These are phyloP conservation scores for Naja naja DNA, from an alignment of 2,113 vertebrate species.

Conservation along the genomic window DNA sequence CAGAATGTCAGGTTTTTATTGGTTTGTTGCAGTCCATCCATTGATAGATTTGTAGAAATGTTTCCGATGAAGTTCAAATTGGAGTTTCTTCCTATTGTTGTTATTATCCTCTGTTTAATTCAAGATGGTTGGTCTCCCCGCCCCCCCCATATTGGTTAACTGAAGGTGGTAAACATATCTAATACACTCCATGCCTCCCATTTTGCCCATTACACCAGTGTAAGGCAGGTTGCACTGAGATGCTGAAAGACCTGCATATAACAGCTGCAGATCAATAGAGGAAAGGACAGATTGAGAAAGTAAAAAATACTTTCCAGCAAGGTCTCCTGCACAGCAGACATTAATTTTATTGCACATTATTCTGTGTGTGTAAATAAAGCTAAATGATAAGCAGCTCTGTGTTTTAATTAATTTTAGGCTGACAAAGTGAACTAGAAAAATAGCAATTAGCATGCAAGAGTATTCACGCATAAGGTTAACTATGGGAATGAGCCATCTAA, in stretches of 20 bases:
- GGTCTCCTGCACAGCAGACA: background rate
- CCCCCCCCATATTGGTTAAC: too few species aligned
- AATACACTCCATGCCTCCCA: background rate
- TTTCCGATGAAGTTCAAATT: background rate
- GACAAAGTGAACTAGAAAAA: conserved; percentile 28
- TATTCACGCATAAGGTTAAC: conserved; percentile 23
- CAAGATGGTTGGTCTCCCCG: too few species aligned
- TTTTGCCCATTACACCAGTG: background rate
- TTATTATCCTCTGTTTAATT: background rate
- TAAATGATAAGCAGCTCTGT: conserved; percentile 14
- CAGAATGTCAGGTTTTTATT: background rate
- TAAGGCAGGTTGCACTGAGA: background rate
- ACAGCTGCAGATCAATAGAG: conserved; percentile 15
- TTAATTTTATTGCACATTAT: conserved; percentile 9
- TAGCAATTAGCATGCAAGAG: background rate
- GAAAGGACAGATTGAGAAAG: background rate
- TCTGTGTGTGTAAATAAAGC: conserved; percentile 22
- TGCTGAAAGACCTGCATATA: conserved; percentile 1
- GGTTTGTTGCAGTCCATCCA: background rate
- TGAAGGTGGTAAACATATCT: background rate
- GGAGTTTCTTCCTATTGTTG: background rate
- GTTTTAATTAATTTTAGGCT: conserved; percentile 24
- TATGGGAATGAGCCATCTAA: background rate
- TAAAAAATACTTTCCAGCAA: background rate
- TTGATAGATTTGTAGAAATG: background rate